Percentiles rank a stretch among this genome's conserved stretches.
These are phyloP conservation scores for Thereva unica DNA, from an alignment of 2,888 invertebrate species.

Conservation along the genomic window DNA sequence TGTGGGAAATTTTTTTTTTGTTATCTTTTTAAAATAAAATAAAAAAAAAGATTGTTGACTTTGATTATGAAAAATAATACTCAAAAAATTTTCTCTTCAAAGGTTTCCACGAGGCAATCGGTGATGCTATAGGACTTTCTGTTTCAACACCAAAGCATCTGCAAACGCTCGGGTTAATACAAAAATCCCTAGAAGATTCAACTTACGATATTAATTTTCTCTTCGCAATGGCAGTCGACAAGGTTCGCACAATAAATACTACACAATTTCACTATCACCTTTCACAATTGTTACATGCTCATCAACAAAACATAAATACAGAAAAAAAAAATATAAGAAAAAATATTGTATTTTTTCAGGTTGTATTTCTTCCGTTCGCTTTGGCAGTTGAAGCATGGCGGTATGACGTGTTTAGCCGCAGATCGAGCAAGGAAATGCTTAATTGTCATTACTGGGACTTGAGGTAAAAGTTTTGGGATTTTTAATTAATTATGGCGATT, in stretches of 20 bases:
- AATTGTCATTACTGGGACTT: conserved; percentile 89
- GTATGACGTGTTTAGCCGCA: conserved; percentile 81
- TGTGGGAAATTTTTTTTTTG: neutral
- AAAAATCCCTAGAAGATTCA: conserved; percentile 78
- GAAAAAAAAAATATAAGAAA: neutral
- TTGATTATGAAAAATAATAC: neutral
- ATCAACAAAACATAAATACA: neutral
- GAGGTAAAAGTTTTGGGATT: conserved; percentile 61
- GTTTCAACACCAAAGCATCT: conserved; percentile 84
- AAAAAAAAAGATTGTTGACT: neutral
- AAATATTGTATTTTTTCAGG: conserved; percentile 43
- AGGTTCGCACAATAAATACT: conserved; percentile 59
- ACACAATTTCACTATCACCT: too few species aligned
- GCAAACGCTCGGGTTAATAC: conserved; percentile 78
- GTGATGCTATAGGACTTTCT: conserved; percentile 85
- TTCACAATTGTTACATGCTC: too few species aligned
- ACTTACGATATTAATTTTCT: conserved; percentile 84
- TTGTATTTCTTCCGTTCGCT: conserved; percentile 79
- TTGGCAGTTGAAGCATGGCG: conserved; percentile 84
- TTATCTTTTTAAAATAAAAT: too few species aligned
- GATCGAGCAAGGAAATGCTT: conserved; percentile 73
- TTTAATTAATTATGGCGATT: too few species aligned
- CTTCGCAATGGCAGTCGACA: conserved; percentile 83
- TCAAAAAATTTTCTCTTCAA: conserved; percentile 27
- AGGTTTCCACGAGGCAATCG: conserved; percentile 94